Evolutionary conservation across 2,113 vertebrate genomes (phyloP), one percentile per base, ranked within the genome.

Genomic region (Crocuta crocuta): DNA sequence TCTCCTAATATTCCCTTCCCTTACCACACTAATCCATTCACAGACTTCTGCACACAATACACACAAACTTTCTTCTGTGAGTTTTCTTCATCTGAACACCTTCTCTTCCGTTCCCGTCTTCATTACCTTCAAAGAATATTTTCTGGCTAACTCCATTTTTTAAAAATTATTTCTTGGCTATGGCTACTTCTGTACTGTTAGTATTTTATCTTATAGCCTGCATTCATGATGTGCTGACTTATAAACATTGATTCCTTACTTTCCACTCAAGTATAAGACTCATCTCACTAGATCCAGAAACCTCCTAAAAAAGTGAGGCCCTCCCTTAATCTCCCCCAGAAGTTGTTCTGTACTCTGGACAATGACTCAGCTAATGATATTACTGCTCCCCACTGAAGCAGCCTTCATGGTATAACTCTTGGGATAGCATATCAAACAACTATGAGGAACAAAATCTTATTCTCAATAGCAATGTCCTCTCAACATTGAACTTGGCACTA

Each of bases 131-230:
- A 93, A 94, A 81, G 24, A 93, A 63, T 71, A 35, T 55, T 80
- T 91, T 86, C 65, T 96, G 33, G 96, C 61, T 87, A 81, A 94
- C 43, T 50, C 19, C 3, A 9, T 45, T 96, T 93, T 96, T 63
- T 45, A 31, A 39, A 35, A 39, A 55, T 95, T 89, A 95, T 53
- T 92, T 70, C 23, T 96, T 87, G 95, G 45, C 74, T 97, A 90
- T 92, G 82, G 63, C 13, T 97, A 76, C 74, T 58, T 85, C 70
- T 94, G 8, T 80, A 70, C 17, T 89, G 31, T 53, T 81, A 89
- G 26, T 68, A 12, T 87, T 80, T 96, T 76, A 74, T 92, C 93
- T 97, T 78, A 87, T 94, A 97, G 96, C n/a, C 58, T 73, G 43
- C 26, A 74, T 39, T 50, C 84, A 91, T 23, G 21, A 39, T 39